Evolutionary conservation across 2,888 invertebrate species (phyloP), one percentile per base, ranked within the genome.

Genomic region (Chromoteleia sp.): DNA sequence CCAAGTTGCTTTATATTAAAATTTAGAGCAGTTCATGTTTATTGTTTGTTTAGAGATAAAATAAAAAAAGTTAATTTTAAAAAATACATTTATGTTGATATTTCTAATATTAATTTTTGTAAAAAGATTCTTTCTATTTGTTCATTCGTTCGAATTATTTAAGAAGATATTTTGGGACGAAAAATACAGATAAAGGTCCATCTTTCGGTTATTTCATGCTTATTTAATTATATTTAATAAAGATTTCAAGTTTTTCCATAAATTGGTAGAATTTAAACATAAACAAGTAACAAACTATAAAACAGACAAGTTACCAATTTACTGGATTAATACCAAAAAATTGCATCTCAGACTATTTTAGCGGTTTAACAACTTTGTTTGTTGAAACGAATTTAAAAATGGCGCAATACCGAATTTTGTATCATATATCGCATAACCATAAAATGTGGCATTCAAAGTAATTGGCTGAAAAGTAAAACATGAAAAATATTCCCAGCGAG

Each of bases 381-480:
- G 0, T 29, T 29, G 29, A 29, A 7, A 29, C 4, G 29, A 1
- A 29, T 29, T 8, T 36, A 1, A 36, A n/a, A 36, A n/a, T n/a
- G n/a, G 10, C n/a, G 41, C 36, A n/a, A n/a, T n/a, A n/a, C n/a
- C 54, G 30, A 33, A 58, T 43, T 43, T 56, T 14, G 45, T 5
- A 14, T 68, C 30, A 39, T 10, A 45, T 41, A 56, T 58, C 54
- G 12, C 33, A 10, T 36, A 58, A 39, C 39, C 50, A 45, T 74
- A 45, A 63, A 77, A 61, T 70, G 43, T 17, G 25, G 45, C 52
- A 41, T 48, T 25, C 41, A 43, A 63, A 70, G 63, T 77, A 77
- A 77, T 77, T 70, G 70, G 54, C 21, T 41, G 39, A 56, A 73
- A 61, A 81, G 43, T 67, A 58, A 81, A 67, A 54, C 71, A 71